Conservation (phyloP, 2,888 invertebrate species). For the Leucania comma region DNA sequence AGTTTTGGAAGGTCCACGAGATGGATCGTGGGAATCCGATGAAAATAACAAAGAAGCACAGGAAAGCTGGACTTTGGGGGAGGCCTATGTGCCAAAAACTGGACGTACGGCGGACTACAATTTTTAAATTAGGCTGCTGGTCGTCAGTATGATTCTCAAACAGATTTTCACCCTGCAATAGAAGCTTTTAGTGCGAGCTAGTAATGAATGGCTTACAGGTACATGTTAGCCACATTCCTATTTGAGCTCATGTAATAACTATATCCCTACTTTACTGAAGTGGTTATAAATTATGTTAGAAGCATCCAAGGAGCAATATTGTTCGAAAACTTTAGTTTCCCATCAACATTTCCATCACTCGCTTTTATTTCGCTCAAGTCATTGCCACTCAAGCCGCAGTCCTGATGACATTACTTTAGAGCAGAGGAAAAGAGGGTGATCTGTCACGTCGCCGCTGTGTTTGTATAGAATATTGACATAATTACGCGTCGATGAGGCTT, state of each 20-base stretch:
- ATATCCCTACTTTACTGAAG: neutral
- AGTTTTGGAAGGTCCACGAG: too few species aligned
- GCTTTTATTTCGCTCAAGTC: constrained; percentile 24
- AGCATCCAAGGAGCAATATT: constrained; percentile 6
- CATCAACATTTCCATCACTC: constrained; percentile 23
- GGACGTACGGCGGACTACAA: neutral
- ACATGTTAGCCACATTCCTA: constrained; percentile 14
- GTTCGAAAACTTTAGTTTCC: constrained; percentile 24
- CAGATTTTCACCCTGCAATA: neutral
- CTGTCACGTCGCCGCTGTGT: constrained; percentile 60
- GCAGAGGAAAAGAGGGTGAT: constrained; percentile 54
- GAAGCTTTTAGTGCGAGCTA: neutral
- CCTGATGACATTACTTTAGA: constrained; percentile 46
- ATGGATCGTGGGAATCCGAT: too few species aligned
- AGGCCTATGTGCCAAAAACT: too few species aligned
- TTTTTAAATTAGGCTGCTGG: neutral
- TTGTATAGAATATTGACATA: constrained; percentile 72
- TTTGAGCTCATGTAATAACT: constrained; percentile 13
- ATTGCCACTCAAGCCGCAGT: constrained; percentile 27
- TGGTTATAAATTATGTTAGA: neutral
- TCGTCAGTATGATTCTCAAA: neutral
- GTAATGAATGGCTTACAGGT: neutral
- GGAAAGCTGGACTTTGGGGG: neutral
- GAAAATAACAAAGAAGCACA: too few species aligned
- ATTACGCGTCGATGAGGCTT: constrained; percentile 70